These are phyloP conservation scores for Sesamia inferens DNA, from an alignment of 2,888 invertebrate species.

Conservation along the genomic window DNA sequence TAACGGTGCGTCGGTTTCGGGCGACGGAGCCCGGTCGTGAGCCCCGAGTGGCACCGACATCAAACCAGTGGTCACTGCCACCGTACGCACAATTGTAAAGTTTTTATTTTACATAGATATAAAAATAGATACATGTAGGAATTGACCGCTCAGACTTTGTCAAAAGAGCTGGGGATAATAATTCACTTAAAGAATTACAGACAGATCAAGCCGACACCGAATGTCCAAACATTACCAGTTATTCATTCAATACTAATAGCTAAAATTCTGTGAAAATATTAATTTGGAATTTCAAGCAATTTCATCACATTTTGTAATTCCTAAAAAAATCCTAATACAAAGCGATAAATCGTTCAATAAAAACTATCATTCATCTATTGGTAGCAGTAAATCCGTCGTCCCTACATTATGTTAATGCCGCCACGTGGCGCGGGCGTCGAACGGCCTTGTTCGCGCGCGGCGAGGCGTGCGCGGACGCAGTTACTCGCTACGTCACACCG, in stretches of 20 bases:
- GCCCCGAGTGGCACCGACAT: conserved; percentile 27
- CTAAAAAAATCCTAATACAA: not conserved
- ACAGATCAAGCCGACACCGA: not conserved
- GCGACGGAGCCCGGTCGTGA: conserved; percentile 52
- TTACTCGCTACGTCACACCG: conserved; percentile 64
- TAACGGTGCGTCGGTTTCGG: conserved; percentile 74
- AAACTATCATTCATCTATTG: conserved; percentile 1
- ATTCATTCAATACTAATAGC: not conserved
- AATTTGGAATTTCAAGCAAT: not conserved
- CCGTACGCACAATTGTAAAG: conserved; percentile 12
- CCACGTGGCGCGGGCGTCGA: conserved; percentile 66
- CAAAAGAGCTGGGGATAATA: not conserved
- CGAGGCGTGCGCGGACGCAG: conserved; percentile 65
- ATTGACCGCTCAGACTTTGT: not conserved
- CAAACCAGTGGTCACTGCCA: conserved; percentile 37
- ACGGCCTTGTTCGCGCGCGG: conserved; percentile 76
- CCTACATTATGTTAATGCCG: conserved; percentile 57
- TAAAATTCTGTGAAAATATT: not conserved
- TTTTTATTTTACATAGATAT: conserved; percentile 13
- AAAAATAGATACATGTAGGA: not conserved
- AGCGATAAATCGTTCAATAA: not conserved
- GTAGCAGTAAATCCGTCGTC: conserved; percentile 46
- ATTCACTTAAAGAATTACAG: not conserved
- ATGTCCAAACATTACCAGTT: not conserved
- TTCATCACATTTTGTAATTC: not conserved